These are phyloP conservation scores for Alethe castanea DNA, from an alignment of 2,113 vertebrate genomes.

Conservation along the genomic window DNA sequence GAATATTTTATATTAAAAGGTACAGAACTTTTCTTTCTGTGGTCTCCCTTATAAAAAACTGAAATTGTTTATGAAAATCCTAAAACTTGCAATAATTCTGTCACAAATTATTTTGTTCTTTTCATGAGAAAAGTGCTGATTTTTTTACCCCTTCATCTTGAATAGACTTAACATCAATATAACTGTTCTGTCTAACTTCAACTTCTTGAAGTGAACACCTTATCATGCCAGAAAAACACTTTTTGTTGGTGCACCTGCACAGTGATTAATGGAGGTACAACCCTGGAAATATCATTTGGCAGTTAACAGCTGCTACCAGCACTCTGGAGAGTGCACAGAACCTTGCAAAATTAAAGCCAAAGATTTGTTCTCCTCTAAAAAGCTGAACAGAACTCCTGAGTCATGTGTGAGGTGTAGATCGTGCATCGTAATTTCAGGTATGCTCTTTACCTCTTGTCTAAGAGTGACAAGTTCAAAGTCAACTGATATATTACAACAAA, in stretches of 20 bases:
- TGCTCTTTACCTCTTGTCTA: not conserved
- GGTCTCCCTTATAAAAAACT: not conserved
- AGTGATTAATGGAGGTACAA: constrained; percentile 53
- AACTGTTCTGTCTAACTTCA: constrained; percentile 4
- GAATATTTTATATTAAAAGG: not conserved
- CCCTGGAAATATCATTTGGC: constrained; percentile 52
- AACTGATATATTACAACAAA: constrained; percentile 7
- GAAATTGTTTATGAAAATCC: constrained; percentile 9
- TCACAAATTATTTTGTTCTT: not conserved
- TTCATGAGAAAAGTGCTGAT: not conserved
- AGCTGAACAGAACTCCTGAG: constrained; percentile 20
- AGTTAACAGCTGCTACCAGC: constrained; percentile 55
- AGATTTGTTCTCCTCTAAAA: constrained; percentile 29
- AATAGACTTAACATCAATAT: constrained; percentile 17
- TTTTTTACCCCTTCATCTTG: not conserved
- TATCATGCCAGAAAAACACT: constrained; percentile 35
- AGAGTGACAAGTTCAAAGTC: constrained; percentile 31
- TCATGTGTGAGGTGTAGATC: not conserved
- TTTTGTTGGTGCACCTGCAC: constrained; percentile 47
- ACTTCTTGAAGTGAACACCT: constrained; percentile 3
- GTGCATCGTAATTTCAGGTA: constrained; percentile 27
- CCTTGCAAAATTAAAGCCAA: constrained; percentile 47
- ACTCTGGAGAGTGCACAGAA: constrained; percentile 52
- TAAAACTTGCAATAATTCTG: constrained; percentile 13
- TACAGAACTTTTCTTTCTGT: not conserved